phyloP scores from a whole-genome alignment of 2,888 invertebrate species.

The Dermolepida albohirtum region DNA sequence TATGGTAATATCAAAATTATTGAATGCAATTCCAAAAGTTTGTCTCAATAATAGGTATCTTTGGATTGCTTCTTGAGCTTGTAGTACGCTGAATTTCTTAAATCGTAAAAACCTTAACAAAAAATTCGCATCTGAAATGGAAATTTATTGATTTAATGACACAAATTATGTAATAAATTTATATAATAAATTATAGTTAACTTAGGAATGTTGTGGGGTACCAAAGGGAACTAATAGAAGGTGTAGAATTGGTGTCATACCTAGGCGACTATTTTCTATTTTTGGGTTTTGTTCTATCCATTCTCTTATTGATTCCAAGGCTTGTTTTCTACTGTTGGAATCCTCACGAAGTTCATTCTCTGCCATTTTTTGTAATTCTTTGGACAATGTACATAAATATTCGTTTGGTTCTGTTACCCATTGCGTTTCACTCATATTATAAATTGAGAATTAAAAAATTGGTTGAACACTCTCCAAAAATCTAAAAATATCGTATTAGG shows the following conservation, averaged over 20 bases:
- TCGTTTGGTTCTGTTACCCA: slow-evolving; percentile 74
- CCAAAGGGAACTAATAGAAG: too few relatives aligned
- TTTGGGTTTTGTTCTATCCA: slow-evolving; percentile 80
- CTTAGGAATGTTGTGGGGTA: too few relatives aligned
- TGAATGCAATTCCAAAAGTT: slow-evolving; percentile 81
- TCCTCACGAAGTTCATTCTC: slow-evolving; percentile 78
- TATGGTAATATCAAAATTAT: slow-evolving; percentile 77
- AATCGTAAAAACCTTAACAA: slow-evolving; percentile 82
- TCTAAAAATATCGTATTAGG: not conserved
- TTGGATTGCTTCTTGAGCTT: slow-evolving; percentile 82
- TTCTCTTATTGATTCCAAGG: slow-evolving; percentile 74
- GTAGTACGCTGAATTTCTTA: slow-evolving; percentile 84
- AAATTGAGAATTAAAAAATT: not conserved
- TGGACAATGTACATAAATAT: slow-evolving; percentile 72
- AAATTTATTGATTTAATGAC: slow-evolving; percentile 10
- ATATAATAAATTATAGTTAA: not conserved
- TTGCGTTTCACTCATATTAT: slow-evolving; percentile 56
- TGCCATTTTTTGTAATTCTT: slow-evolving; percentile 74
- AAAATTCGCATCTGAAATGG: slow-evolving; percentile 73
- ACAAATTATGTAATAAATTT: not conserved
- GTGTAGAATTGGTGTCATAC: slow-evolving; percentile 60
- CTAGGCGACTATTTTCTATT: slow-evolving; percentile 76
- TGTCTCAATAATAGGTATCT: slow-evolving; percentile 82
- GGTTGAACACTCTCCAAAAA: too few relatives aligned
- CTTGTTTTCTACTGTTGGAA: slow-evolving; percentile 73